Evolutionary conservation across 2,888 invertebrate species (phyloP).

Genomic region (Ochlodes sylvanus): DNA sequence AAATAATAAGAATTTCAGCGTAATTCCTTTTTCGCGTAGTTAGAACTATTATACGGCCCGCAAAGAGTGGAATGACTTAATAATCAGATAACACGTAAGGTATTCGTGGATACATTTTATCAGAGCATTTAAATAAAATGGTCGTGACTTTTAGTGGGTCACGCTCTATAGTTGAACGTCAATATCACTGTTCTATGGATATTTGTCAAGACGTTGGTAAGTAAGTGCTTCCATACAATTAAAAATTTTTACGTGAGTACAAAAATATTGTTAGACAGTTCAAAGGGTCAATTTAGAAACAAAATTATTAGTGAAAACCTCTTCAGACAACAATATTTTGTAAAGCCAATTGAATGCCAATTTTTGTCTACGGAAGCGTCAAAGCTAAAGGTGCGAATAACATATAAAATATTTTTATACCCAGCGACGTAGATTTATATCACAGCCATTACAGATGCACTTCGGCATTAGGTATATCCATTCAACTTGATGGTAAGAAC

Average conservation of each 20-base stretch:
- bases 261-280: conserved; percentile 30
- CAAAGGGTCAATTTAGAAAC: conserved; percentile 27
- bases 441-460: conserved; percentile 78
- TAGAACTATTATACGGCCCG: conserved; percentile 34
- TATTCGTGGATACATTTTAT: conserved; percentile 17
- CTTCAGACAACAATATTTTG: conserved; percentile 28
- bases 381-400: conserved; percentile 51
- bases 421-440: conserved; percentile 74
- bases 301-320: conserved; percentile 20
- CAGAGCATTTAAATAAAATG: conserved; percentile 17
- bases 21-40: conserved; percentile 37
- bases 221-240: conserved; percentile 22
- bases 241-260: conserved; percentile 31
- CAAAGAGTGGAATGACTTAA: conserved; percentile 21
- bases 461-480: conserved; percentile 75
- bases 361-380: conserved; percentile 37
- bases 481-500: conserved; percentile 57
- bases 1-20: conserved; percentile 7
- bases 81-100: conserved; percentile 20
- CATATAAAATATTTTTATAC: conserved; percentile 58
- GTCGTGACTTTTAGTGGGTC: conserved; percentile 16
- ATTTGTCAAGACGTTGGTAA: conserved; percentile 17
- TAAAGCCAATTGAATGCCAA: conserved; percentile 48
- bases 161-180: conserved; percentile 13
- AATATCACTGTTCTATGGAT: background rate